Evolutionary conservation across 2,113 vertebrate species (phyloP).

Genomic region (Aegotheles bennettii): DNA sequence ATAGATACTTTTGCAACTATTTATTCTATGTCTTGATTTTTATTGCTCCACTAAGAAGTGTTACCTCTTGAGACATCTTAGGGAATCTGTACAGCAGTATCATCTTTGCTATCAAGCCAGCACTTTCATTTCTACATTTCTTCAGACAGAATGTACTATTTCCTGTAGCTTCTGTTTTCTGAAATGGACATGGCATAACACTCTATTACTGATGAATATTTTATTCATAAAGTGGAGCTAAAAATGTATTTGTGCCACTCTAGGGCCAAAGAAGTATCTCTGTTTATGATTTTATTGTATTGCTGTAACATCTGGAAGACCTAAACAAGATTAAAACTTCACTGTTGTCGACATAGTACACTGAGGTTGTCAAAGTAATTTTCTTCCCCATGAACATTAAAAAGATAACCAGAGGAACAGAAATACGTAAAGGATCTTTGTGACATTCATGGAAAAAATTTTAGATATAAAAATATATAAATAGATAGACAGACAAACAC

Average conservation of each 20-base stretch:
- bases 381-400: background rate
- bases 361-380: background rate
- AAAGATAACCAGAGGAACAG: background rate
- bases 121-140: background rate
- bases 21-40: background rate
- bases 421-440: background rate
- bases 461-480: background rate
- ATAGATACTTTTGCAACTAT: background rate
- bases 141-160: background rate
- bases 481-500: background rate
- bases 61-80: background rate
- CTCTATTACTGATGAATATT: conserved; percentile 46
- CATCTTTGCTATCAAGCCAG: background rate
- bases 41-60: background rate
- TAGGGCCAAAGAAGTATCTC: background rate
- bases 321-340: background rate
- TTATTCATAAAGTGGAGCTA: conserved; percentile 45
- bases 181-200: conserved; percentile 11
- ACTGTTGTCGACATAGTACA: background rate
- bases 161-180: background rate
- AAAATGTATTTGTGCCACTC: conserved; percentile 12
- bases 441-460: background rate
- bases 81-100: background rate
- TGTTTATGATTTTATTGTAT: background rate
- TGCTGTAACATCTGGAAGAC: background rate